Conservation (phyloP, 2,797 vertebrate genomes). For the Xiphophorus birchmanni region DNA sequence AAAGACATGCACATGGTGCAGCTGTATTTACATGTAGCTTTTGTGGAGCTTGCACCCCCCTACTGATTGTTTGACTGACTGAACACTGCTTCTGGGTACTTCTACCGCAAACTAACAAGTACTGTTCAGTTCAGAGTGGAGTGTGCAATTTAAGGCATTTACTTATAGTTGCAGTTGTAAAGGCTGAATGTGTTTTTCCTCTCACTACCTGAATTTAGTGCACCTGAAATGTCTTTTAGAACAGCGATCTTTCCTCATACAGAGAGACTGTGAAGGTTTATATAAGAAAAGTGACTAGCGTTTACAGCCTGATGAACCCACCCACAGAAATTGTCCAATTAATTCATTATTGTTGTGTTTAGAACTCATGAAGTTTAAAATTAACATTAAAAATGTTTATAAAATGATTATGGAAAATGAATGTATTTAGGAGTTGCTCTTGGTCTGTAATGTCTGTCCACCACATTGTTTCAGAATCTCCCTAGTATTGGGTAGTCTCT, state of each 20-base stretch:
- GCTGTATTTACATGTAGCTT: conserved; percentile 60
- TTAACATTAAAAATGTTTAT: background rate
- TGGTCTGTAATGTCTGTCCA: background rate
- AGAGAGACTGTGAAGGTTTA: background rate
- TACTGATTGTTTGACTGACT: conserved; percentile 45
- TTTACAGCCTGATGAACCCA: background rate
- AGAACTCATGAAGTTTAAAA: background rate
- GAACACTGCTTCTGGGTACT: conserved; percentile 62
- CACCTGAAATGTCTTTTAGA: background rate
- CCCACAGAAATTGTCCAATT: background rate
- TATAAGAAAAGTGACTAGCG: background rate
- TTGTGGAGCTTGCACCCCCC: conserved; percentile 48
- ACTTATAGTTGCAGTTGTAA: conserved; percentile 14
- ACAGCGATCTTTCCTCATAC: background rate
- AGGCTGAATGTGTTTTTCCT: conserved; percentile 1
- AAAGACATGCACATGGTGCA: conserved; percentile 42
- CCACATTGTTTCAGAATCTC: background rate
- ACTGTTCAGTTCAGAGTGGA: conserved; percentile 11
- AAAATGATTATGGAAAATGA: background rate
- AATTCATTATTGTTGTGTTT: background rate
- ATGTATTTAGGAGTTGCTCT: background rate
- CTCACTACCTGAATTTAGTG: background rate
- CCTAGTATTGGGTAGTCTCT: background rate
- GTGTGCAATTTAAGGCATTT: background rate
- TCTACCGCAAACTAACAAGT: conserved; percentile 48